Evolutionary conservation across 2,113 vertebrate species (phyloP).

Genomic region (Myrmecobius fasciatus): DNA sequence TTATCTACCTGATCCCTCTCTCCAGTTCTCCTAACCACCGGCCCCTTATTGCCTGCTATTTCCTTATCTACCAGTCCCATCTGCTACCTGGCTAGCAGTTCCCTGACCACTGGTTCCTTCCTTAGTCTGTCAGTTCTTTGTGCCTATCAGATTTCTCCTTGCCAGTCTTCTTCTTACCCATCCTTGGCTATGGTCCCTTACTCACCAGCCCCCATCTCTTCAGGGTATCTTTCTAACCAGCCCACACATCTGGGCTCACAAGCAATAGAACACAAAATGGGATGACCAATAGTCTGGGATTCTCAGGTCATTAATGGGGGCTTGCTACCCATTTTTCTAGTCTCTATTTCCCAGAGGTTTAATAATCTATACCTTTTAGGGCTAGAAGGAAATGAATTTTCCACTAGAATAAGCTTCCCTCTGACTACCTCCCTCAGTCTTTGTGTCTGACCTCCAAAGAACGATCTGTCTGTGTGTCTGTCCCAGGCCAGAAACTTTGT

Average conservation of each 20-base stretch:
- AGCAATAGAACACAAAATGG: not conserved
- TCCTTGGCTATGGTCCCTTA: not conserved
- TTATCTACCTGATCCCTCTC: not conserved
- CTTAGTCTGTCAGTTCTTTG: not conserved
- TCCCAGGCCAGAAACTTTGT: too few relatives aligned
- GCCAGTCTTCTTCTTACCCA: not conserved
- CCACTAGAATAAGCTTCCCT: not conserved
- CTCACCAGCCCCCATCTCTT: not conserved
- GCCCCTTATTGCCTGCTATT: not conserved
- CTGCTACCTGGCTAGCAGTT: not conserved
- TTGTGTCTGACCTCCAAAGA: not conserved
- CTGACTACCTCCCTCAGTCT: not conserved
- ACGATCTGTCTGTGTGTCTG: not conserved
- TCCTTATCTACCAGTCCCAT: not conserved
- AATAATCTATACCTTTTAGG: not conserved
- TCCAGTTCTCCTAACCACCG: not conserved
- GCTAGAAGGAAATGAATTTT: not conserved
- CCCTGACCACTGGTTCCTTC: not conserved
- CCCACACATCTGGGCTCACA: not conserved
- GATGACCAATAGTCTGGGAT: not conserved
- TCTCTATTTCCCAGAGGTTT: not conserved
- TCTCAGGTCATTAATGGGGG: not conserved
- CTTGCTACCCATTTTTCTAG: not conserved
- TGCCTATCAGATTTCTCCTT: not conserved
- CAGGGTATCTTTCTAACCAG: not conserved